These are phyloP conservation scores for Artemisiospiza belli DNA, from an alignment of 2,113 vertebrate genomes.

Conservation along the genomic window DNA sequence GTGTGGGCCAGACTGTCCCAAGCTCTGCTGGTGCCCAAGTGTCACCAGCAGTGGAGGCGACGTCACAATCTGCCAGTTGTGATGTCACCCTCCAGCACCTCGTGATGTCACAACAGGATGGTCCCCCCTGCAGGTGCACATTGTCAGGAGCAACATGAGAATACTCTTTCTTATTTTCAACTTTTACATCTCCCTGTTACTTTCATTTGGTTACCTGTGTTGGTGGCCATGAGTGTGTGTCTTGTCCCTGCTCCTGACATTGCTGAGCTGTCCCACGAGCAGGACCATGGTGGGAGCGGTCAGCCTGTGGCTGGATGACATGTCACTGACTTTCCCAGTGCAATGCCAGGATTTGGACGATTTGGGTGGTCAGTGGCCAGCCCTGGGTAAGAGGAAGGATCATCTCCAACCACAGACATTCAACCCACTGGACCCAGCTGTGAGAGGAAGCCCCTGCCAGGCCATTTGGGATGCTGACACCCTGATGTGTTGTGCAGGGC, in stretches of 20 bases:
- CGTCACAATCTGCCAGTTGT: neutral
- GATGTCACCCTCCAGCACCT: neutral
- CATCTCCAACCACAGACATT: neutral
- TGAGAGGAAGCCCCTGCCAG: neutral
- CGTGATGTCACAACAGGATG: neutral
- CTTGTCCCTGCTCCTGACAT: neutral
- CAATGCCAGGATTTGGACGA: neutral
- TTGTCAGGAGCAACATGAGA: neutral
- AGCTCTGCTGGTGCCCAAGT: neutral
- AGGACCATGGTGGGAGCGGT: neutral
- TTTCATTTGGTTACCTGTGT: neutral
- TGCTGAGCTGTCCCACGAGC: neutral
- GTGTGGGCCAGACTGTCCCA: neutral
- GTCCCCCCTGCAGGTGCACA: neutral
- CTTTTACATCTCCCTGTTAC: neutral
- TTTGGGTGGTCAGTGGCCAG: neutral
- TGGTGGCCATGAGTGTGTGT: neutral
- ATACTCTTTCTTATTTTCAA: neutral
- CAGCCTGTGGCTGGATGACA: no score
- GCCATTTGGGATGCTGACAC: neutral
- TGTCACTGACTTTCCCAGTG: neutral
- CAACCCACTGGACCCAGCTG: no score
- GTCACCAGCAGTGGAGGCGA: rapidly evolving
- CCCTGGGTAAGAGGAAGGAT: neutral
- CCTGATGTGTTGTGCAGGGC: neutral